Conservation (phyloP, 2,888 invertebrate genomes). For the Scrobipalpa costella region DNA sequence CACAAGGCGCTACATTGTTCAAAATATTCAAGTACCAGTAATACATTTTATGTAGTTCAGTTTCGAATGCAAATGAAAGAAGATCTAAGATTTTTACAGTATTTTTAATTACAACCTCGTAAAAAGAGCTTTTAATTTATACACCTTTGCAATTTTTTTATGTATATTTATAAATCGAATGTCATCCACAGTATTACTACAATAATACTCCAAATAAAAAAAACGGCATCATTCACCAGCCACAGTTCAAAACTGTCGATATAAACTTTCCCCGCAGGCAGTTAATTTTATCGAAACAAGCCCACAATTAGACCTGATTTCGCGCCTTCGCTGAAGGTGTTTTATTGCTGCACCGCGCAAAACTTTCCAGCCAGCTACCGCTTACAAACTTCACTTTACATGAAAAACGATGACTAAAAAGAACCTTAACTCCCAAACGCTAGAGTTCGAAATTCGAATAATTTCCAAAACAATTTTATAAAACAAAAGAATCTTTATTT, state of each 20-base stretch:
- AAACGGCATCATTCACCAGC: not conserved
- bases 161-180: not conserved
- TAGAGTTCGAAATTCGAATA: not conserved
- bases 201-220: not conserved
- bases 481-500: slow-evolving; percentile 9
- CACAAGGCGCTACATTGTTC: no score
- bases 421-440: not conserved
- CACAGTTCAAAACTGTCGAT: slow-evolving; percentile 16
- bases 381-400: slow-evolving; percentile 3
- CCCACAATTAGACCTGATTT: slow-evolving; percentile 66
- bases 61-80: no score
- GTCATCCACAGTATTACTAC: not conserved
- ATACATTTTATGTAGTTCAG: no score
- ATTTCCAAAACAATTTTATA: not conserved
- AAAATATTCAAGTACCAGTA: no score
- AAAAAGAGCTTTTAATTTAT: no score
- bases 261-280: slow-evolving; percentile 34
- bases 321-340: slow-evolving; percentile 60
- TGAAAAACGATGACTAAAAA: not conserved
- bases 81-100: no score
- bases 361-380: slow-evolving; percentile 43
- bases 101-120: no score
- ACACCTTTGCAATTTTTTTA: not conserved
- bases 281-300: slow-evolving; percentile 63
- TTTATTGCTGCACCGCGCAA: slow-evolving; percentile 56